Evolutionary conservation across 1,140 invertebrate genomes (phyloP), one percentile per base, ranked within the genome.

Genomic region (Saxidomus purpurata): DNA sequence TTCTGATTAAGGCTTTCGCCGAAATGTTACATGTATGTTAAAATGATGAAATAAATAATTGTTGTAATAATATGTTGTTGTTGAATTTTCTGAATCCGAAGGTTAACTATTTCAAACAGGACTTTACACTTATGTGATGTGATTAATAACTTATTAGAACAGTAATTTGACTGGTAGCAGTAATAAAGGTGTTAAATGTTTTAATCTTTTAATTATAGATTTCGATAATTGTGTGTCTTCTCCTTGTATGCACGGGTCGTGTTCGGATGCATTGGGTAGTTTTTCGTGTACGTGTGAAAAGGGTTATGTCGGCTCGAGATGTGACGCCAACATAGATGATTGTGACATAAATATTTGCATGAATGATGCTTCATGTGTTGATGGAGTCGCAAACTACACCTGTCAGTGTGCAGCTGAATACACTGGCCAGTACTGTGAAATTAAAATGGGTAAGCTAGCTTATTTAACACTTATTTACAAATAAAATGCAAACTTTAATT

Each of bases 141-240:
- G n/a, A n/a, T n/a, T n/a, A n/a, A n/a, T n/a, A n/a, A n/a, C n/a
- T n/a, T n/a, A n/a, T n/a, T n/a, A n/a, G n/a, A n/a, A n/a, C n/a
- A n/a, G n/a, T n/a, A n/a, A n/a, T n/a, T n/a, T n/a, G n/a, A n/a
- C n/a, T n/a, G n/a, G n/a, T n/a, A n/a, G n/a, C n/a, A n/a, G n/a
- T n/a, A n/a, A n/a, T n/a, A n/a, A n/a, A n/a, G n/a, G n/a, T 55
- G 11, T 55, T 55, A 4, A 15, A 55, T 4, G 4, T 22, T 22
- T 4, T 22, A 15, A 13, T 3, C 9, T 28, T 31, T 19, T 28
- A 31, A 31, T 31, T 67, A 31, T 31, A 67, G 61, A 67, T 67
- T 67, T 67, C 19, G 74, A 77, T 28, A 52, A 77, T 25, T 77
- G 74, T 77, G 38, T 49, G 25, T 31, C 25, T 19, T 49, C 43